Evolutionary conservation across 2,797 vertebrate genomes (phyloP).

Genomic region (Coccyzus lansbergi): DNA sequence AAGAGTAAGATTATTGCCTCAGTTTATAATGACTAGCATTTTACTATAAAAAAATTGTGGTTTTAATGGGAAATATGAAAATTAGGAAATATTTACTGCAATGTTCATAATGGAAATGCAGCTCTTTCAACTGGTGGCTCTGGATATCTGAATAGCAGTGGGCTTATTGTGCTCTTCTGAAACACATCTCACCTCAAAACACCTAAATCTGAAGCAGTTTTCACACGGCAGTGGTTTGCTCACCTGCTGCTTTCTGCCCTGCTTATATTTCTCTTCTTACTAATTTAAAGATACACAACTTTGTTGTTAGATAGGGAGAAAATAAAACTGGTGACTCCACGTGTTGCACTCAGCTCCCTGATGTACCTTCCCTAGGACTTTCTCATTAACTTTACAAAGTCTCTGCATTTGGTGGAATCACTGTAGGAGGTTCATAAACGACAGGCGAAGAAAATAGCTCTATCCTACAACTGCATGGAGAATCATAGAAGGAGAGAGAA

Average conservation of each 20-base stretch:
- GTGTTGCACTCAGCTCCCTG: not conserved
- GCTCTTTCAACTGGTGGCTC: not conserved
- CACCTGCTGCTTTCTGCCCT: not conserved
- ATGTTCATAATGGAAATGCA: not conserved
- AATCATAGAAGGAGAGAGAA: no score
- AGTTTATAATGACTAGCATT: not conserved
- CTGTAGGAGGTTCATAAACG: slow-evolving; percentile 4
- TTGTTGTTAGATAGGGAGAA: not conserved
- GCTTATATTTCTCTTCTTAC: not conserved
- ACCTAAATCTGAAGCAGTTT: not conserved
- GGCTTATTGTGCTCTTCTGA: not conserved
- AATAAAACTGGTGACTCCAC: not conserved
- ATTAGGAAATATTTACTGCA: not conserved
- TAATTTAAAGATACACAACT: slow-evolving; percentile 2
- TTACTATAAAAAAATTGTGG: not conserved
- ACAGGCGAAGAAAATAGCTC: slow-evolving; percentile 6
- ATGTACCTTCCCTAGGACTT: not conserved
- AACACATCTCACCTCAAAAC: not conserved
- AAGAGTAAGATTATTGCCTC: not conserved
- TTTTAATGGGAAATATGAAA: not conserved
- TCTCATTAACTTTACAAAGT: slow-evolving; percentile 53
- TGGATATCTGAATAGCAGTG: not conserved
- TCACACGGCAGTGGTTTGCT: not conserved
- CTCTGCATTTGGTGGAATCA: not conserved
- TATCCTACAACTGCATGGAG: not conserved